A percentile compares a stretch with the other conserved stretches of the same genome.
These are phyloP conservation scores for Cryptus armator DNA, from an alignment of 2,888 invertebrate species.

Conservation along the genomic window DNA sequence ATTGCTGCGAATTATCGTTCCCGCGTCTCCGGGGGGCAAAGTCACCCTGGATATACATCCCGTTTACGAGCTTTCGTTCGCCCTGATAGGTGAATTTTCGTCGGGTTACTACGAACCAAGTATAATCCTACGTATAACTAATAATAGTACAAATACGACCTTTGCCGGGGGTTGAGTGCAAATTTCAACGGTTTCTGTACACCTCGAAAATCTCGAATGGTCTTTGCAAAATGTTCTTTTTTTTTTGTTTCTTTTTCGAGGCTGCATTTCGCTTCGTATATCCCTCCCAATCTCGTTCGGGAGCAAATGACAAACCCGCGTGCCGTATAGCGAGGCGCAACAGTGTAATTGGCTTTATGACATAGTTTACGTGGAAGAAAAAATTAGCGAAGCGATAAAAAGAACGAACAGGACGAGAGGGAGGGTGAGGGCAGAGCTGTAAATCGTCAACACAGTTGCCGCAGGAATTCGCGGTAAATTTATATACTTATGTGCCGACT, in stretches of 20 bases:
- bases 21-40: slow-evolving; percentile 51
- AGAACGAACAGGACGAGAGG: background rate
- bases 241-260: background rate
- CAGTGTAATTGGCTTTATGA: slow-evolving; percentile 81
- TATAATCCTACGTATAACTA: slow-evolving; percentile 42
- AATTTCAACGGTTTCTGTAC: slow-evolving; percentile 71
- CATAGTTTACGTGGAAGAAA: slow-evolving; percentile 80
- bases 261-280: background rate
- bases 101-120: slow-evolving; percentile 50
- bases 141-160: slow-evolving; percentile 54
- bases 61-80: slow-evolving; percentile 63
- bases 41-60: slow-evolving; percentile 43
- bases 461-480: slow-evolving; percentile 45
- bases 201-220: background rate
- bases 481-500: slow-evolving; percentile 42
- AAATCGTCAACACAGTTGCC: slow-evolving; percentile 32
- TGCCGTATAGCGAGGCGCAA: slow-evolving; percentile 66
- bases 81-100: slow-evolving; percentile 54
- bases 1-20: slow-evolving; percentile 75
- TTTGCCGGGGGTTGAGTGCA: slow-evolving; percentile 33
- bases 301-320: slow-evolving; percentile 81
- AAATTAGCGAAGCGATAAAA: slow-evolving; percentile 75
- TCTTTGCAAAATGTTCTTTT: slow-evolving; percentile 10
- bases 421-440: background rate
- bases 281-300: slow-evolving; percentile 35